Percentiles rank a stretch among this genome's conserved stretches.
Conservation (phyloP, 2,113 vertebrate genomes). For the Stegastes partitus region DNA sequence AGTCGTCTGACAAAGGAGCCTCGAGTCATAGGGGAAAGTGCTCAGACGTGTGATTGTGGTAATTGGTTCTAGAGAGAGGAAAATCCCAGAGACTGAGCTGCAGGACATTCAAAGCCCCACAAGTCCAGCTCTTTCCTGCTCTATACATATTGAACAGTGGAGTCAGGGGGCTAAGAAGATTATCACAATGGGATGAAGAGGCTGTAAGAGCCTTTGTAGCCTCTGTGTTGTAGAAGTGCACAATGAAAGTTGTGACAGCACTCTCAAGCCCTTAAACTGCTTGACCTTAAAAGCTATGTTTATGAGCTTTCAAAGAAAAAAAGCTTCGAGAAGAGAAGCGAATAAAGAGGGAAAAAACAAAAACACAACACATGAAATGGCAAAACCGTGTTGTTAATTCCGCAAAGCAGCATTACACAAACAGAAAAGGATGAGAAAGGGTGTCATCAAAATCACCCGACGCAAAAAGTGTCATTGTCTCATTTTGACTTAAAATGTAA, state of each 20-base stretch:
- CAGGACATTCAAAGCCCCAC: constrained; percentile 73
- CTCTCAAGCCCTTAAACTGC: constrained; percentile 74
- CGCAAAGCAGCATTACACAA: constrained; percentile 4
- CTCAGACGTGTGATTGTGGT: constrained; percentile 47
- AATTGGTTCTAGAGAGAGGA: constrained; percentile 70
- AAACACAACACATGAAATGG: constrained; percentile 39
- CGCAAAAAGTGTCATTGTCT: constrained; percentile 36
- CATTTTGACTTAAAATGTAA: constrained; percentile 48
- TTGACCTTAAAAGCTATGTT: constrained; percentile 74
- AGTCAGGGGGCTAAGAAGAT: constrained; percentile 83
- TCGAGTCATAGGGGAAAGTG: constrained; percentile 32
- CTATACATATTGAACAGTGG: constrained; percentile 78
- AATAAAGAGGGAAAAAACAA: constrained; percentile 39
- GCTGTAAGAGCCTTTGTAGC: constrained; percentile 81
- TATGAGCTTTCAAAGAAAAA: constrained; percentile 43
- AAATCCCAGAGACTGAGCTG: constrained; percentile 66
- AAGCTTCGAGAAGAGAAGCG: constrained; percentile 27
- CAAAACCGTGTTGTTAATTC: constrained; percentile 19
- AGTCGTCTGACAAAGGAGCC: constrained; percentile 25
- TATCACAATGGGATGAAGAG: constrained; percentile 87
- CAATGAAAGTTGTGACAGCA: constrained; percentile 71
- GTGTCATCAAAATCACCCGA: constrained; percentile 26
- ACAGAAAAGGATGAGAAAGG: constrained; percentile 5
- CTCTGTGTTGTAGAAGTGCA: constrained; percentile 63
- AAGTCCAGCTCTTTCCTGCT: constrained; percentile 73